Base-by-base conservation (phyloP, 2,888 invertebrate species). In the Cactoblastis cactorum region DNA sequence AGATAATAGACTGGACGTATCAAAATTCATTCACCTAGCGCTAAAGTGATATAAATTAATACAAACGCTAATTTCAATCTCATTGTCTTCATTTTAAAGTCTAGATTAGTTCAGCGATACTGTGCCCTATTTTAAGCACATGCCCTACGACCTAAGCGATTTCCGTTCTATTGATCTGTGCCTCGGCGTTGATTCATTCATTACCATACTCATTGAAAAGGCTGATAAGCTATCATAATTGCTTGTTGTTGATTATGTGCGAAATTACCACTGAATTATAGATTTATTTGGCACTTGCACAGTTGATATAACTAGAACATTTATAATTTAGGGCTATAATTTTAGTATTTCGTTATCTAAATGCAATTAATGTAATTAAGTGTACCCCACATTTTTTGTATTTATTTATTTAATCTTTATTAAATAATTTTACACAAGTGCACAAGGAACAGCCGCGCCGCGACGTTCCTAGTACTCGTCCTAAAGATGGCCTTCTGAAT, bases 121-220 rank as follows among this genome's bases (percentile, higher is more conserved):
- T 12, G 5, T 51, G 47, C 28, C 41, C 51, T 47, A 51, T 22
- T 47, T 51, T 41, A 46, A 22, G 3, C 6, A 37, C 11, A 17
- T 48, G 58, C 45, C 56, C 62, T 61, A 55, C 56, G 59, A 65
- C 58, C 54, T 49, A 50, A 50, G 53, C 49, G 53, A 65, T 65
- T 81, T 85, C 85, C 85, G 83, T 76, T 83, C 83, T 58, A 82
- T 57, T 83, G 75, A 81, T 80, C 77, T 64, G 49, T 11, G 56
- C 46, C 58, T 56, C 62, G 67, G 62, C 53, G 59, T 59, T 60
- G 61, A 66, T 65, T 59, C 66, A 67, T 69, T 67, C 66, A 72
- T 59, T 57, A 60, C 55, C 53, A 53, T 54, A 53, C 69, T 64
- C 65, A 71, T 65, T 63, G 58, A 62, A 56, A 52, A 49, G 32